These are phyloP conservation scores for Eleutherodactylus coqui DNA, from an alignment of 2,797 vertebrate species.

Conservation along the genomic window DNA sequence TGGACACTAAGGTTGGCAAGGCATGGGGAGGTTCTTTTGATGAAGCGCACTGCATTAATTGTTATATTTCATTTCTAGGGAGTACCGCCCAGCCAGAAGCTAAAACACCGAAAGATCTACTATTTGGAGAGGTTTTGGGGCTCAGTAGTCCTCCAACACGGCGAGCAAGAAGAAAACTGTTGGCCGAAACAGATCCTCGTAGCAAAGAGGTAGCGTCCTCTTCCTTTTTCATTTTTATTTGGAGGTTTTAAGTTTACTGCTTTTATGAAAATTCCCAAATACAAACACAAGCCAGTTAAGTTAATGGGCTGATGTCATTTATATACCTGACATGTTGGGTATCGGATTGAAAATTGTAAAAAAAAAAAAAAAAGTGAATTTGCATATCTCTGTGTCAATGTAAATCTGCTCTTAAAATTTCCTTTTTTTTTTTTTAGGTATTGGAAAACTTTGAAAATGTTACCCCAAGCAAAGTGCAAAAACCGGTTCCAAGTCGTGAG, in stretches of 20 bases:
- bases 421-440: conserved; percentile 10
- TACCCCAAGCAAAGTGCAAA: conserved; percentile 66
- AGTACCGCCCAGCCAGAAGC: conserved; percentile 62
- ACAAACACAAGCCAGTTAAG: too few relatives aligned
- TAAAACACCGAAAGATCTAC: conserved; percentile 86
- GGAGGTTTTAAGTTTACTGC: too few relatives aligned
- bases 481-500: conserved; percentile 18
- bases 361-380: too few relatives aligned
- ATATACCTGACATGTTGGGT: too few relatives aligned
- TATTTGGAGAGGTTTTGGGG: conserved; percentile 86
- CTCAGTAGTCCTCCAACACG: conserved; percentile 64
- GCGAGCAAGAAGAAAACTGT: conserved; percentile 68
- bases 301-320: too few relatives aligned
- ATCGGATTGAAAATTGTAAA: too few relatives aligned
- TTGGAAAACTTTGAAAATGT: conserved; percentile 76
- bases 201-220: conserved; percentile 80
- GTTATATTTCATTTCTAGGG: conserved; percentile 60
- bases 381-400: neutral
- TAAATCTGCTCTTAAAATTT: neutral
- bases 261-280: neutral
- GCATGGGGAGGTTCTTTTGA: neutral
- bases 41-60: neutral
- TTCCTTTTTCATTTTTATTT: neutral
- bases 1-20: neutral
- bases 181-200: conserved; percentile 68